Conservation (phyloP, 92 coral and sea anemone species). For the Porites lobata region DNA sequence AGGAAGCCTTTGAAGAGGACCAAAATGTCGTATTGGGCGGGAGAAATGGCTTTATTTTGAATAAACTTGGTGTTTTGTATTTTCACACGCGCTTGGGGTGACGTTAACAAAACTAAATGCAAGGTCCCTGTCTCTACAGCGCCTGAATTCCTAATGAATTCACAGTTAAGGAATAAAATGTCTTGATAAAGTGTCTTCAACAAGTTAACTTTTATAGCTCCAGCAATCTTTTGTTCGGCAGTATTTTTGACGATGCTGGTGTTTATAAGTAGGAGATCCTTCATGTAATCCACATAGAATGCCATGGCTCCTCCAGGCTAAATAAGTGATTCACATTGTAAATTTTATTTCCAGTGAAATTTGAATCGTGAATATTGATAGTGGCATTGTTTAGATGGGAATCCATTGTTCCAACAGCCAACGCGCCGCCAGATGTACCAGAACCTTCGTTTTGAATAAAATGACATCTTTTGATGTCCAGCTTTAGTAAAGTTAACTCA, state of each 20-base stretch:
- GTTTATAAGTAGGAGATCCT: not conserved
- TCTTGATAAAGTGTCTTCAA: not conserved
- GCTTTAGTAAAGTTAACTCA: not conserved
- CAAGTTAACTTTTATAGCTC: not conserved
- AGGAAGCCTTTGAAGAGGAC: not conserved
- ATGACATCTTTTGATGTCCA: constrained; percentile 27
- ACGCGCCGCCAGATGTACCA: constrained; percentile 24
- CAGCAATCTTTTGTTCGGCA: not conserved
- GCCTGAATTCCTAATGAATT: constrained; percentile 25
- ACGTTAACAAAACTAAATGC: not conserved
- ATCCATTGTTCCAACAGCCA: constrained; percentile 3
- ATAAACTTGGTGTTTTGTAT: constrained; percentile 18
- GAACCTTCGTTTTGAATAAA: constrained; percentile 13
- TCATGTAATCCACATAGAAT: not conserved
- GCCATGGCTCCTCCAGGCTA: constrained; percentile 6
- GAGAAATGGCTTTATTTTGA: not conserved
- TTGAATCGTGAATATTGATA: constrained; percentile 13
- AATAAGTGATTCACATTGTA: not conserved
- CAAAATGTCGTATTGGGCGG: not conserved
- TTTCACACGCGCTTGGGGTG: not conserved
- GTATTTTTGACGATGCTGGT: not conserved
- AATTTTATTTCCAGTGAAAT: not conserved
- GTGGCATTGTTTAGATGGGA: not conserved
- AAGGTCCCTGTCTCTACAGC: not conserved
- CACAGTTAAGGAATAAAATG: not conserved